Evolutionary conservation across 2,797 vertebrate species (phyloP), one percentile per base, ranked within the genome.

Genomic region (Cetoscarus ocellatus): DNA sequence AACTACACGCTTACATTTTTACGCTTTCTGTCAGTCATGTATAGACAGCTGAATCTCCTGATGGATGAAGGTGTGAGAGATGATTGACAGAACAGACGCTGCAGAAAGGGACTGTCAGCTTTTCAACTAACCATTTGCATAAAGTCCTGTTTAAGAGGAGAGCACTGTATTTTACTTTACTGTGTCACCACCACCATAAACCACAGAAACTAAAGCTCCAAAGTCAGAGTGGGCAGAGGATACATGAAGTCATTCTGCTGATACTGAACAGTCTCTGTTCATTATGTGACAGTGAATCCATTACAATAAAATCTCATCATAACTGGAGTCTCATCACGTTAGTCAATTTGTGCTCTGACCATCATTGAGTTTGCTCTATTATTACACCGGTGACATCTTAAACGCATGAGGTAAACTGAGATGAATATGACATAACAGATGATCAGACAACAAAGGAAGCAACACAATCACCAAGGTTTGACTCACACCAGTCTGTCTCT

Each of bases 341-440:
- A 50, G 59, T 47, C 61, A 71, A 71, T 38, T 13, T 56, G 70
- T 48, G 62, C 70, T 74, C 48, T 70, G 77, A 74, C 62, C 62
- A 13, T 17, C 62, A 45, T 17, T 79, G 73, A 73, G 59, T 53
- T 83, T 74, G 55, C 70, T 61, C 45, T 61, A 60, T 53, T 55
- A 34, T 40, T 48, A 48, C 47, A 39, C 52, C 49, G 60, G 64
- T 44, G 50, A 62, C 63, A 43, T 14, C 27, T 53, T 7, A 27
- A 27, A 27, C 18, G 19, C 49, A 13, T 50, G 1, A 50, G 48
- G 19, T 27, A 3, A 12, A 50, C 49, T 50, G 15, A 6, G 49
- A 50, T 50, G 10, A 27, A 27, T 27, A 11, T 6, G 48, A 19
- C 48, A 19, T 10, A 10, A 19, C 17, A 5, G 44, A 45, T 12